Evolutionary conservation across 2,888 invertebrate genomes (phyloP), one percentile per base, ranked within the genome.

Genomic region (Embidobia sp.): DNA sequence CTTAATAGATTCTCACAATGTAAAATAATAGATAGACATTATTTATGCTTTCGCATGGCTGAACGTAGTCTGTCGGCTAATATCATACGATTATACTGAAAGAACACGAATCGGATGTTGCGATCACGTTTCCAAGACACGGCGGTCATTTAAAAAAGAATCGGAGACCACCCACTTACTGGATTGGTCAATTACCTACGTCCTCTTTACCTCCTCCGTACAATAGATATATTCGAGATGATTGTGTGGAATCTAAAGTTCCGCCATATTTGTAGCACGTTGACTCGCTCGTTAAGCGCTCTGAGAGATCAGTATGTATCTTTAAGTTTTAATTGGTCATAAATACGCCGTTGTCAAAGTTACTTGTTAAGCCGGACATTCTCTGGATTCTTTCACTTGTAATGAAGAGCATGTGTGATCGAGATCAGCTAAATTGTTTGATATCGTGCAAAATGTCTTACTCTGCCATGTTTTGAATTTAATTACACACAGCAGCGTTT

Each of bases 141-240:
- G 85, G 81, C 83, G 85, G 85, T 87, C 86, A 87, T 88, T 86
- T 84, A 80, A 84, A 86, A 82, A 59, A 80, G 80, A 76, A 80
- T 79, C 81, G 57, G 74, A 70, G 86, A 86, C 86, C 86, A 86
- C 86, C 86, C 86, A 86, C 83, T 81, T 79, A 80, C 77, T 80
- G 81, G 81, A 81, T 82, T 80, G 78, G 80, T 79, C 74, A 80
- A 82, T 82, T 80, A 78, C 64, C 63, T 67, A 11, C 76, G 64
- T 76, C 61, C 59, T 73, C 61, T 66, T 78, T 64, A 27, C 69
- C 53, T 69, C 49, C 55, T 57, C 63, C 27, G 35, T 66, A 64
- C 57, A 67, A 66, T 67, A 42, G 42, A 76, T 59, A 69, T 69
- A 76, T 70, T 66, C 57, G 22, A 53, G 48, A 37, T 37, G 61